A percentile compares a stretch with the other conserved stretches of the same genome.
Conservation (phyloP, 2,113 vertebrate genomes). For the Sylvia atricapilla region DNA sequence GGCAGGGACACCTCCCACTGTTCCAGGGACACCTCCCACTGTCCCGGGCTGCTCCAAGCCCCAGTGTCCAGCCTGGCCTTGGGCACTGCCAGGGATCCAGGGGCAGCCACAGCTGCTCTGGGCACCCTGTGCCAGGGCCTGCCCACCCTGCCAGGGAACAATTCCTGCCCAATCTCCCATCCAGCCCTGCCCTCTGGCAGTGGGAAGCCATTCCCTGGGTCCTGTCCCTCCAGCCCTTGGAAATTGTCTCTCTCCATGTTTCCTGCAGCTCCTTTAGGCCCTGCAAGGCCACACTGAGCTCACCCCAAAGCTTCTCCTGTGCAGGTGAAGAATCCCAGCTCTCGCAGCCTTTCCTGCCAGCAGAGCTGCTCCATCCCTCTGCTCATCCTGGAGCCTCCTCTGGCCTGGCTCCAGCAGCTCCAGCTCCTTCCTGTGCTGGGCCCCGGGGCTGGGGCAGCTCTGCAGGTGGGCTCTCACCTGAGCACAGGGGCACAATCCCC, state of each 20-base stretch:
- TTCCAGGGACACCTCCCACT: background rate
- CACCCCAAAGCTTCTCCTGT: background rate
- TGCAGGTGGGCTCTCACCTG: background rate
- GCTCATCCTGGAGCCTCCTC: background rate
- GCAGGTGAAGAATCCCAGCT: background rate
- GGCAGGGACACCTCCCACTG: background rate
- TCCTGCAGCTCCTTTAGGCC: background rate
- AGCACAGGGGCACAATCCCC: background rate
- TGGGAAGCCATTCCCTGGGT: background rate
- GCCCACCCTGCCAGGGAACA: rapidly evolving
- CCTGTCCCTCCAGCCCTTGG: background rate
- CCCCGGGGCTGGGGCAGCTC: background rate
- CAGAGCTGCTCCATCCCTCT: background rate
- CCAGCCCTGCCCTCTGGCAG: background rate
- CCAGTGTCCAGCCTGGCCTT: background rate
- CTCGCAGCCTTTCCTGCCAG: background rate
- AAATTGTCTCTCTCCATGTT: background rate
- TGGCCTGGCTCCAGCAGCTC: background rate
- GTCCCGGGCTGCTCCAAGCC: background rate
- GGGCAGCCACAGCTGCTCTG: background rate
- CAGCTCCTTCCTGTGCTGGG: background rate
- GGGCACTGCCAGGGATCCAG: background rate
- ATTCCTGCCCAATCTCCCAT: background rate
- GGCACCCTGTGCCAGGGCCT: background rate
- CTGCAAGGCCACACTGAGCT: background rate